Evolutionary conservation across 2,113 vertebrate species (phyloP), one percentile per base, ranked within the genome.

Genomic region (Proterorhinus semilunaris): DNA sequence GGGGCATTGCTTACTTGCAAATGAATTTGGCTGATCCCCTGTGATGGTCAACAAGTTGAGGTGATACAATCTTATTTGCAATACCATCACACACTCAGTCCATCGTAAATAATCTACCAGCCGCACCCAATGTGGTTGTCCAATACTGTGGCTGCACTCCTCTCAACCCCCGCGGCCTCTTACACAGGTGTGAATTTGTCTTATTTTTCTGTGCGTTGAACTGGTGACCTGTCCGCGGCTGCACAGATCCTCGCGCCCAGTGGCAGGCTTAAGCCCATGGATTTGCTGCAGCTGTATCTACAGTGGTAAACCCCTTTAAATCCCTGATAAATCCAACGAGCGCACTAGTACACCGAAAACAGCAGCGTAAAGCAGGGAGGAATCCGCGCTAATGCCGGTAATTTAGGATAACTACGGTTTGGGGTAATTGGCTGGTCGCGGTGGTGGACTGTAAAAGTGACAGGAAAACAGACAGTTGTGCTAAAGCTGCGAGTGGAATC

Each of bases 241-340:
- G 36, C 42, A 61, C 58, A 61, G 58, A 61, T 61, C 58, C 58
- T 61, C 58, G 44, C 58, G n/a, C 58, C 44, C 58, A 61, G 58
- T 61, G 58, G 58, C 43, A 9, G 58, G 58, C 44, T 61, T 61
- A 61, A 51, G 58, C n/a, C 43, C 42, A 16, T 21, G 58, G 58
- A 61, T 61, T 61, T 61, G 58, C 58, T 61, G 58, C 58, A 61
- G 58, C 58, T 61, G 44, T 48, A 63, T 63, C 62, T 63, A 63
- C 62, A 63, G 62, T 21, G 46, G 46, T 46, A 63, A 46, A 47
- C 44, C 46, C 27, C 62, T 47, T 63, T 17, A 63, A 63, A 46
- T 63, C 46, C 62, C 8, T 10, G 21, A 47, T 63, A 63, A 63
- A 63, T 63, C 46, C 46, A 48, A 63, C 21, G n/a, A 8, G 17